These are phyloP conservation scores for Rhincodon typus DNA, from an alignment of 2,797 vertebrate species.

Conservation along the genomic window DNA sequence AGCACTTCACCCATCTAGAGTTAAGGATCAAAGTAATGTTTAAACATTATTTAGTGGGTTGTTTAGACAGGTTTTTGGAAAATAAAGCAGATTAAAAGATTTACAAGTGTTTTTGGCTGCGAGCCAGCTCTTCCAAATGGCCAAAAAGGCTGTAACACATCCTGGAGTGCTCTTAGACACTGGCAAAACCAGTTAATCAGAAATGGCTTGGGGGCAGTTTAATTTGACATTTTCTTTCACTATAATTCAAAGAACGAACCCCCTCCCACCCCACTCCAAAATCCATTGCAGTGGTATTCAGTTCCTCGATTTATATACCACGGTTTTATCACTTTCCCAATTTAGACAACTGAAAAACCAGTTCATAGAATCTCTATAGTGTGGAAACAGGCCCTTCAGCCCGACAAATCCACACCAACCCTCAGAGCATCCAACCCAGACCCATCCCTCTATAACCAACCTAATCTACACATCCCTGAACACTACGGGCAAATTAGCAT, in stretches of 20 bases:
- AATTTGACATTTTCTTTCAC: background rate
- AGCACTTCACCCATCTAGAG: constrained; percentile 70
- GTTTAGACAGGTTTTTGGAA: constrained; percentile 64
- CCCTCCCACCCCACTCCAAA: background rate
- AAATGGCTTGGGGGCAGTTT: constrained; percentile 7
- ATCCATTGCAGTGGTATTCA: background rate
- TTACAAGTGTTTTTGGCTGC: constrained; percentile 55
- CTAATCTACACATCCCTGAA: no score
- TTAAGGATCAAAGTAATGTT: constrained; percentile 73
- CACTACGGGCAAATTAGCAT: no score
- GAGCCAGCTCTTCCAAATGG: constrained; percentile 27
- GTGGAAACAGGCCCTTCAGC: no score
- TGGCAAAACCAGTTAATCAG: constrained; percentile 22
- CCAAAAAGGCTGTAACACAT: constrained; percentile 32
- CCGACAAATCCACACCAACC: no score
- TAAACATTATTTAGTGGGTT: constrained; percentile 68
- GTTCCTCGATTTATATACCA: background rate
- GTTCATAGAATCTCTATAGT: background rate
- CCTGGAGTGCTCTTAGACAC: constrained; percentile 24
- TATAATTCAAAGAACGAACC: constrained; percentile 10
- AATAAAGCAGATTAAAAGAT: constrained; percentile 78
- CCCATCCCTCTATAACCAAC: no score
- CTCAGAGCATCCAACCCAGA: no score
- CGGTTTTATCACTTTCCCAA: background rate
- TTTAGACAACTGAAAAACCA: background rate